Conservation (phyloP, 2,113 vertebrate species). For the Passer montanus region DNA sequence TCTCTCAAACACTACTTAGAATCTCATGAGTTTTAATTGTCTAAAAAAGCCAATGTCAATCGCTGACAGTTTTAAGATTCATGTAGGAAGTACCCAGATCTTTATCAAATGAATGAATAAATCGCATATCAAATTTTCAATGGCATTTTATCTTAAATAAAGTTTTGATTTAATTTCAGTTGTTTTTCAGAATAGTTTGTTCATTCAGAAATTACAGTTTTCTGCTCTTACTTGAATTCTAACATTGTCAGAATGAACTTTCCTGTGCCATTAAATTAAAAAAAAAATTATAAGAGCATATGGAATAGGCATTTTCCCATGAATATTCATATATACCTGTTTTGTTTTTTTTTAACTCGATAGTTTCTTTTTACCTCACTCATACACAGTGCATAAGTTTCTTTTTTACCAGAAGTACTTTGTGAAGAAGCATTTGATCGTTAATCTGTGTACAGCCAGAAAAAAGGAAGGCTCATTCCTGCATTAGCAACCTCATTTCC, state of each 20-base stretch:
- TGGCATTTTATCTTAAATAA: neutral
- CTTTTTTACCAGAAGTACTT: conserved; percentile 13
- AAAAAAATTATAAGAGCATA: neutral
- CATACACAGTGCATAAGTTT: neutral
- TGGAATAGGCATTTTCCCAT: neutral
- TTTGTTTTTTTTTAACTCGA: neutral
- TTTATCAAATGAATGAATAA: neutral
- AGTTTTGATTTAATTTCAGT: neutral
- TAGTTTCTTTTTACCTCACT: neutral
- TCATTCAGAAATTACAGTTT: neutral
- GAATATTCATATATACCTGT: neutral
- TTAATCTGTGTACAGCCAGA: conserved; percentile 33
- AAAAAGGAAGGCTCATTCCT: conserved; percentile 36
- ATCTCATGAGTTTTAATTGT: neutral
- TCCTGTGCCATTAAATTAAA: neutral
- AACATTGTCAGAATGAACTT: neutral
- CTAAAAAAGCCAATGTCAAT: neutral
- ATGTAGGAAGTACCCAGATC: neutral
- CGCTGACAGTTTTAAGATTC: neutral
- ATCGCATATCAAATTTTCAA: neutral
- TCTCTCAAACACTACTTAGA: neutral
- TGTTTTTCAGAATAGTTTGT: neutral
- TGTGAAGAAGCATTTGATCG: conserved; percentile 7
- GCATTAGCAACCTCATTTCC: conserved; percentile 46
- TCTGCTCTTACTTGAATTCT: neutral